Conservation (phyloP, 2,888 invertebrate genomes). For the Patella pellucida region DNA sequence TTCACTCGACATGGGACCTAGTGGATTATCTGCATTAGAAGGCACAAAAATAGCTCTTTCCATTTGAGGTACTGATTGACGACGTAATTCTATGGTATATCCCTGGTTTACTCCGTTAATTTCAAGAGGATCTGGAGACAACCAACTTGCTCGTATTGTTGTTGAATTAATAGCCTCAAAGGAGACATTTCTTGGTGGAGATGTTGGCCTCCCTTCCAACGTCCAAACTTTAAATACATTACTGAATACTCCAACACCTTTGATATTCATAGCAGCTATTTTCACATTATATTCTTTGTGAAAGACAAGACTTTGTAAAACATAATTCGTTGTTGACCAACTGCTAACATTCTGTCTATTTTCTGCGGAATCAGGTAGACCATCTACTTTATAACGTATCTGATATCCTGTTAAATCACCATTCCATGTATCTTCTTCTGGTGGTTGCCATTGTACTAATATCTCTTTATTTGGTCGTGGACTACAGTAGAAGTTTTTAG, state of each 20-base stretch:
- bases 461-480: slow-evolving; percentile 95
- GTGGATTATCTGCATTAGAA: slow-evolving; percentile 53
- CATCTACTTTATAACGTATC: slow-evolving; percentile 89
- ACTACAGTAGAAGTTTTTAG: slow-evolving; percentile 93
- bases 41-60: slow-evolving; percentile 45
- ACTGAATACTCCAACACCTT: slow-evolving; percentile 93
- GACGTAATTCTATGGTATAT: slow-evolving; percentile 48
- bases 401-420: slow-evolving; percentile 95
- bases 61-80: slow-evolving; percentile 27
- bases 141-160: slow-evolving; percentile 87
- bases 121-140: slow-evolving; percentile 96
- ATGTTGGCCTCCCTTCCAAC: slow-evolving; percentile 94
- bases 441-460: slow-evolving; percentile 95
- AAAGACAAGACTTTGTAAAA: slow-evolving; percentile 92
- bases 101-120: slow-evolving; percentile 96
- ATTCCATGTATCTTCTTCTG: slow-evolving; percentile 92
- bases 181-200: slow-evolving; percentile 86
- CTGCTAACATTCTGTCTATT: slow-evolving; percentile 79
- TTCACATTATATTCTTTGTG: slow-evolving; percentile 97
- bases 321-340: slow-evolving; percentile 74
- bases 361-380: slow-evolving; percentile 78
- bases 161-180: slow-evolving; percentile 90
- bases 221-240: slow-evolving; percentile 93
- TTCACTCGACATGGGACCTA: slow-evolving; percentile 50
- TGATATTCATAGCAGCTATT: slow-evolving; percentile 96